phyloP scores from a whole-genome alignment of 1,140 invertebrate genomes.

The Drosophila saltans region DNA sequence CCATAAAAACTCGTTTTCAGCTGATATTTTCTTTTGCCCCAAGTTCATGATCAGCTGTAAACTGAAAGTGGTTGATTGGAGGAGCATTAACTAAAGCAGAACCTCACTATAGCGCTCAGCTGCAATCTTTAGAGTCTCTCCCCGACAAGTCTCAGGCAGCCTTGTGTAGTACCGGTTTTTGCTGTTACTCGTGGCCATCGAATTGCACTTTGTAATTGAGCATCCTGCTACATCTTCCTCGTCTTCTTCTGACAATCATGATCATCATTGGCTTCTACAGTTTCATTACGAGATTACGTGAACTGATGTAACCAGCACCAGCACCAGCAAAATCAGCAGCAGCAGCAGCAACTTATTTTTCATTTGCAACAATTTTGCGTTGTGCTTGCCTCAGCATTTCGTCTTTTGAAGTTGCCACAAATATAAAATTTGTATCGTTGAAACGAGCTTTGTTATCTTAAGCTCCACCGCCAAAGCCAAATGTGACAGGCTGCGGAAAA shows the following conservation, averaged over 20 bases:
- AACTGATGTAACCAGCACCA: conserved; percentile 61
- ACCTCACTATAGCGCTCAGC: conserved; percentile 31
- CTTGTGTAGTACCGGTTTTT: conserved; percentile 69
- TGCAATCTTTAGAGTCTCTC: too few relatives aligned
- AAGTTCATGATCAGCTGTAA: conserved; percentile 79
- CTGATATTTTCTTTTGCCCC: conserved; percentile 50
- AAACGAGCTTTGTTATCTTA: conserved; percentile 61
- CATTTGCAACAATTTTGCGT: conserved; percentile 14
- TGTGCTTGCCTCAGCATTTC: conserved; percentile 33
- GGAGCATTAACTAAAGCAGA: conserved; percentile 42
- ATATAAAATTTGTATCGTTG: conserved; percentile 22
- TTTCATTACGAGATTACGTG: conserved; percentile 36
- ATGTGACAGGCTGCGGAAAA: conserved; percentile 41
- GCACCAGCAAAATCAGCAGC: too few relatives aligned
- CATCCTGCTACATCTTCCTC: conserved; percentile 46
- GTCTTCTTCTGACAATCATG: neutral
- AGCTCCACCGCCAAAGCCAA: conserved; percentile 40
- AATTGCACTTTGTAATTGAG: conserved; percentile 76
- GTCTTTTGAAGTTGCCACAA: conserved; percentile 59
- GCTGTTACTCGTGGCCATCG: conserved; percentile 68
- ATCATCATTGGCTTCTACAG: conserved; percentile 33
- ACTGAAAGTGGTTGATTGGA: conserved; percentile 77
- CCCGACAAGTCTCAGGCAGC: neutral
- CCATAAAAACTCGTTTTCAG: conserved; percentile 81
- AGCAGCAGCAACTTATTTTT: conserved; percentile 23